Conservation (phyloP, 2,888 invertebrate species). For the Dicyrtoma fusca region DNA sequence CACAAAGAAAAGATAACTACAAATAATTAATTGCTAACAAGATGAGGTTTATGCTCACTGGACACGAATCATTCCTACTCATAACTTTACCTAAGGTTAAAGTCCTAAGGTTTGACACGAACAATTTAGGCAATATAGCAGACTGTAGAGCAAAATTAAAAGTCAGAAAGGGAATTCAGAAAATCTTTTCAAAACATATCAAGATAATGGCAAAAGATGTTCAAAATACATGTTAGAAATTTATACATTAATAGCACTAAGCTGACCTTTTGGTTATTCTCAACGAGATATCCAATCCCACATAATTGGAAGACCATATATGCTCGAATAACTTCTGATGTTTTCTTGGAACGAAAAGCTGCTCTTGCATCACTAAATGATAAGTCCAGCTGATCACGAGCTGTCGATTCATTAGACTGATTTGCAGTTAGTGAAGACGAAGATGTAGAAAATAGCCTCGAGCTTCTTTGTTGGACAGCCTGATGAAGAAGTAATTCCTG, state of each 20-base stretch:
- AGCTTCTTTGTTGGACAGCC: background rate
- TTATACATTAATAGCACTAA: background rate
- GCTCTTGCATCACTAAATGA: constrained; percentile 85
- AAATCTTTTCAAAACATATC: too few relatives aligned
- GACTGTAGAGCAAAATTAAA: background rate
- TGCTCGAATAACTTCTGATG: constrained; percentile 85
- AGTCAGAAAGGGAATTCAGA: too few relatives aligned
- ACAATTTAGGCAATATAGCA: too few relatives aligned
- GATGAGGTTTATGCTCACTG: too few relatives aligned
- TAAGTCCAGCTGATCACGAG: constrained; percentile 75
- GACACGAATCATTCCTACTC: too few relatives aligned
- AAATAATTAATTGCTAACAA: too few relatives aligned
- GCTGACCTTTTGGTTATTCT: constrained; percentile 87
- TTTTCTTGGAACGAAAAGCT: constrained; percentile 95
- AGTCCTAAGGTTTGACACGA: too few relatives aligned
- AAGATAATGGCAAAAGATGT: too few relatives aligned
- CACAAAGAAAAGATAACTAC: too few relatives aligned
- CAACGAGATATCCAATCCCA: constrained; percentile 82
- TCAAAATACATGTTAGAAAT: too few relatives aligned
- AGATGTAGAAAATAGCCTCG: background rate
- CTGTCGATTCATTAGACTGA: constrained; percentile 20
- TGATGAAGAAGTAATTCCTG: background rate
- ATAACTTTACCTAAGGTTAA: too few relatives aligned
- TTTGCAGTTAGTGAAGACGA: background rate
- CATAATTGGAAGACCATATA: constrained; percentile 91